Percentiles rank a stretch among this genome's conserved stretches.
Conservation (phyloP, 2,797 vertebrate species). For the Gymnodraco acuticeps region DNA sequence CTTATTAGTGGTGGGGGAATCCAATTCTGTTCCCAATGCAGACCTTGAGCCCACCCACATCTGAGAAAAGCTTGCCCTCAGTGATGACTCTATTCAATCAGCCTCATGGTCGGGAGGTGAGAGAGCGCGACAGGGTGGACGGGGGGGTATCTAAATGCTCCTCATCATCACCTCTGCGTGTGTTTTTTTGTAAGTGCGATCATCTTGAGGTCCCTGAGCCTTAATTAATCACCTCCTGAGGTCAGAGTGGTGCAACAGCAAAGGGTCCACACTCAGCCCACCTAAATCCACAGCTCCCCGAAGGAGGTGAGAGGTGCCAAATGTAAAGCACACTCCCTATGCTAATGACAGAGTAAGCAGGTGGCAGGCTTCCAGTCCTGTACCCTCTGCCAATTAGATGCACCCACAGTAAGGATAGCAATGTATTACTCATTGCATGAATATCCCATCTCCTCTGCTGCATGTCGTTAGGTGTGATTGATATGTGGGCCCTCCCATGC, state of each 20-base stretch:
- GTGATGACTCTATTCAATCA: conserved; percentile 72
- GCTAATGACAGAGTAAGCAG: conserved; percentile 61
- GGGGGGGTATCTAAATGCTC: conserved; percentile 44
- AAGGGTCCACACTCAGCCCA: conserved; percentile 36
- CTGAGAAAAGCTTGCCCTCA: conserved; percentile 53
- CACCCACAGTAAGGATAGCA: conserved; percentile 33
- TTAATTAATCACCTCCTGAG: conserved; percentile 65
- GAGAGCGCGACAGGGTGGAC: conserved; percentile 20
- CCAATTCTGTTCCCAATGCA: conserved; percentile 58
- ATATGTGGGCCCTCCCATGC: conserved; percentile 42
- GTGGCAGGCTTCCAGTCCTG: conserved; percentile 49
- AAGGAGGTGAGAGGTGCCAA: conserved; percentile 62
- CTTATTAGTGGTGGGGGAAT: conserved; percentile 67
- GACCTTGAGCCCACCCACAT: conserved; percentile 67
- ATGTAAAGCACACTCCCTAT: conserved; percentile 48
- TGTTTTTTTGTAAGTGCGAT: conserved; percentile 47
- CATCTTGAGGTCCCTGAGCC: conserved; percentile 33
- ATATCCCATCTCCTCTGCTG: conserved; percentile 41
- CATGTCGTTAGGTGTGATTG: conserved; percentile 47
- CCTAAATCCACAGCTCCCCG: conserved; percentile 35
- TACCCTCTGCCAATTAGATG: conserved; percentile 63
- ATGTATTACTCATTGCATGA: conserved; percentile 25
- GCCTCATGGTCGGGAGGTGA: conserved; percentile 43
- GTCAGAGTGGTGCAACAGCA: conserved; percentile 50
- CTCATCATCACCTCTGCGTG: conserved; percentile 61